phyloP scores from a whole-genome alignment of 2,888 invertebrate genomes.

The Cosmia pyralina region DNA sequence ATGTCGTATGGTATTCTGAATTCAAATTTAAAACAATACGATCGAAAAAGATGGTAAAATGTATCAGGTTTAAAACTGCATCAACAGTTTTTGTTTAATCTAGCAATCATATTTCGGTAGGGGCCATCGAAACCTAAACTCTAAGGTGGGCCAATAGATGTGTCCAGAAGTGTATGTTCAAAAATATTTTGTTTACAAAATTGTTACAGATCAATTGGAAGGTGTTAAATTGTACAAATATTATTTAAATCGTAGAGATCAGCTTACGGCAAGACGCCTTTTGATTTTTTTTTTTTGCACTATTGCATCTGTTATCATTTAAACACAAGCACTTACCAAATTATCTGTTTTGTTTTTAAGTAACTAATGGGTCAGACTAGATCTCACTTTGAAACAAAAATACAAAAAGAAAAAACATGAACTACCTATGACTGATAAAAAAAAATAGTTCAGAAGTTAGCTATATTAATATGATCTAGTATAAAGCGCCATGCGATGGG shows the following conservation, averaged over 20 bases:
- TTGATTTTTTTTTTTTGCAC: neutral
- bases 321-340: slow-evolving; percentile 18
- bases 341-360: neutral
- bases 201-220: neutral
- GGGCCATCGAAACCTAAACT: no score
- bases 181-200: neutral
- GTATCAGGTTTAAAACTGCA: no score
- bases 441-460: neutral
- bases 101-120: no score
- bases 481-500: slow-evolving; percentile 26
- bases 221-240: neutral
- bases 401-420: neutral
- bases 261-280: neutral
- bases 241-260: neutral
- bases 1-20: no score
- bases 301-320: neutral
- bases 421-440: neutral
- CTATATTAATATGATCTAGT: neutral
- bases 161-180: no score
- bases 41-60: no score
- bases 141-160: no score
- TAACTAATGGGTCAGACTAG: neutral
- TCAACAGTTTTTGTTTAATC: no score
- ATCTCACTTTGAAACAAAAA: slow-evolving; percentile 24
- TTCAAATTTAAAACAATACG: no score